Conservation (phyloP, 1,140 invertebrate genomes). For the Amyelois transitella region DNA sequence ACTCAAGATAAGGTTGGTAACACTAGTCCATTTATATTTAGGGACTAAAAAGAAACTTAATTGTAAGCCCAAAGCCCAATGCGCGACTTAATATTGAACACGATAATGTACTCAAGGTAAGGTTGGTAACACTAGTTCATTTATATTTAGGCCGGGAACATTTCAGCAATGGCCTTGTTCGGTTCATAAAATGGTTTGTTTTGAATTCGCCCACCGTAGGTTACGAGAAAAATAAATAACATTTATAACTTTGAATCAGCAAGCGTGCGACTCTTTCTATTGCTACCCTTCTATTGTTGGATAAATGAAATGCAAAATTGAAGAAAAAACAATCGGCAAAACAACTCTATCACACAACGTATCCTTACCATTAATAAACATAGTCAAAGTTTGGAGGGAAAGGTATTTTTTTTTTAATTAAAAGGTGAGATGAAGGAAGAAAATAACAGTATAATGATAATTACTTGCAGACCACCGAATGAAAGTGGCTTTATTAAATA, state of each 20-base stretch:
- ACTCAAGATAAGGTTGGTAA: not conserved
- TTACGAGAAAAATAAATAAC: slow-evolving; percentile 56
- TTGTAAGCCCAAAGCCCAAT: too few relatives aligned
- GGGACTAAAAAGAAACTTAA: not conserved
- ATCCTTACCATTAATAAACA: too few relatives aligned
- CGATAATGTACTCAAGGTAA: not conserved
- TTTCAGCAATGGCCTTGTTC: slow-evolving; percentile 50
- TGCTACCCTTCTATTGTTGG: not conserved
- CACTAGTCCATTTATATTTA: slow-evolving; percentile 11
- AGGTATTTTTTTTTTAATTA: too few relatives aligned
- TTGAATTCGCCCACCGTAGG: slow-evolving; percentile 46
- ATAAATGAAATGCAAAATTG: too few relatives aligned
- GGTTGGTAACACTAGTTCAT: slow-evolving; percentile 13
- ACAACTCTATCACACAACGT: too few relatives aligned
- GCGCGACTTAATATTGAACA: too few relatives aligned
- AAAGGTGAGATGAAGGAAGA: too few relatives aligned
- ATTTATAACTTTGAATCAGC: slow-evolving; percentile 8
- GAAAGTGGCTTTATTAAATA: too few relatives aligned
- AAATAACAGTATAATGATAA: too few relatives aligned
- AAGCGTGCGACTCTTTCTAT: not conserved
- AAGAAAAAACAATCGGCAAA: too few relatives aligned
- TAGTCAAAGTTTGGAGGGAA: too few relatives aligned
- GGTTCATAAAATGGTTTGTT: slow-evolving; percentile 66
- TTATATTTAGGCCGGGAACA: slow-evolving; percentile 49
- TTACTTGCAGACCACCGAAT: too few relatives aligned